phyloP scores from a whole-genome alignment of 2,113 vertebrate species.

The Ariopsis seemanni region DNA sequence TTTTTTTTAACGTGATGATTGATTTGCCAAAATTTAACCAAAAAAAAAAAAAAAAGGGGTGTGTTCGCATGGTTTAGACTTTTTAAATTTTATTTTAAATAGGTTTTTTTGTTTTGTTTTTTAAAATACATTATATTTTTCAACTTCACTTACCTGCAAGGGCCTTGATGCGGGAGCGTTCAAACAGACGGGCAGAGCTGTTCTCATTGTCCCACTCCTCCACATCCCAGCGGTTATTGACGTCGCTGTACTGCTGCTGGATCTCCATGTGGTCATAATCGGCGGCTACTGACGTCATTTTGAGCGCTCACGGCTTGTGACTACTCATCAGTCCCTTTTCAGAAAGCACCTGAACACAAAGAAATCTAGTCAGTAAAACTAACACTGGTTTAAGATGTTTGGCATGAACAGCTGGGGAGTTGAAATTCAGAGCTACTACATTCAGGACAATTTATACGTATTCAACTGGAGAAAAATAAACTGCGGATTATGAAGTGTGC shows the following conservation, averaged over 20 bases:
- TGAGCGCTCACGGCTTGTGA: slow-evolving; percentile 70
- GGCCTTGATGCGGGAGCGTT: slow-evolving; percentile 96
- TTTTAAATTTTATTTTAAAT: too few species aligned
- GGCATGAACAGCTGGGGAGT: background rate
- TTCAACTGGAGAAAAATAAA: background rate
- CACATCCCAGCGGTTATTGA: slow-evolving; percentile 97
- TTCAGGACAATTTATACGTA: background rate
- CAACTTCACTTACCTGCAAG: slow-evolving; percentile 81
- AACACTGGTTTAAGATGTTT: background rate
- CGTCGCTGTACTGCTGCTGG: slow-evolving; percentile 86
- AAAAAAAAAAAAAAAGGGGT: background rate
- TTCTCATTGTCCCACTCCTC: slow-evolving; percentile 99
- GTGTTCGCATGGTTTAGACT: background rate
- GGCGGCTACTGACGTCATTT: slow-evolving; percentile 90
- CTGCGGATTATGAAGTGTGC: background rate
- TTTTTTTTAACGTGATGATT: background rate
- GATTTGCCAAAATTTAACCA: background rate
- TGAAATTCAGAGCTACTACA: background rate
- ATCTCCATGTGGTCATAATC: slow-evolving; percentile 97
- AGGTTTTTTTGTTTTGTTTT: background rate
- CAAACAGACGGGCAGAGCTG: slow-evolving; percentile 93
- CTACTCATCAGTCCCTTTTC: slow-evolving; percentile 75
- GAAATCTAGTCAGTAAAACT: background rate
- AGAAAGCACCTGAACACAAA: slow-evolving; percentile 64
- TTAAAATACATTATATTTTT: background rate